Evolutionary conservation across 2,888 invertebrate species (phyloP), one percentile per base, ranked within the genome.

Genomic region (Vesta saturnalis): DNA sequence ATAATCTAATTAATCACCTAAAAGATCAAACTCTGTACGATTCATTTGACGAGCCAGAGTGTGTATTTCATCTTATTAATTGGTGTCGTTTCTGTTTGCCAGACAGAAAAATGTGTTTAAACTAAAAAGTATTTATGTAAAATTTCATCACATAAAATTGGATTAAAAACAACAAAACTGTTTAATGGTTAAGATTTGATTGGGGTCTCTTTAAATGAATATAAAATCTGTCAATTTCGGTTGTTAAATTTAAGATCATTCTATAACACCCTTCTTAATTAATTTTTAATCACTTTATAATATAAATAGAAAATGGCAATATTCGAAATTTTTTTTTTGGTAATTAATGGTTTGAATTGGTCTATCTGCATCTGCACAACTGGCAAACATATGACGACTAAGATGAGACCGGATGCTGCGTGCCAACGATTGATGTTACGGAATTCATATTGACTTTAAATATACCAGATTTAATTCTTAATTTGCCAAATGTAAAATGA

Each of bases 361-460:
- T 55, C 58, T 63, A 21, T 64, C 43, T 65, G 54, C 65, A 67
- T 67, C 60, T 47, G 60, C 66, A 79, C 81, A 81, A 80, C 81
- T 81, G 81, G 81, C 80, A 78, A 79, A 78, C 81, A 81, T 74
- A 80, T 81, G 81, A 79, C 77, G 81, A 79, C 77, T 69, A 67
- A 69, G 76, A 77, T 72, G 72, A 73, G 74, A 79, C 81, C 81
- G 81, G 81, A 81, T 81, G 80, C 77, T 74, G 72, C 75, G 77
- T 80, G 79, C 79, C 79, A 80, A 74, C 79, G 78, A 80, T 80
- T 77, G 80, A 81, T 79, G 80, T 80, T 80, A 80, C 71, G 77
- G 78, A 79, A 78, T 79, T 81, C 81, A 76, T 78, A 80, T 78
- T 77, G 81, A 70, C 63, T 67, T 64, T 73, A 72, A 67, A 72